Evolutionary conservation across 2,797 vertebrate genomes (phyloP).

Genomic region (Ispidina lecontei): DNA sequence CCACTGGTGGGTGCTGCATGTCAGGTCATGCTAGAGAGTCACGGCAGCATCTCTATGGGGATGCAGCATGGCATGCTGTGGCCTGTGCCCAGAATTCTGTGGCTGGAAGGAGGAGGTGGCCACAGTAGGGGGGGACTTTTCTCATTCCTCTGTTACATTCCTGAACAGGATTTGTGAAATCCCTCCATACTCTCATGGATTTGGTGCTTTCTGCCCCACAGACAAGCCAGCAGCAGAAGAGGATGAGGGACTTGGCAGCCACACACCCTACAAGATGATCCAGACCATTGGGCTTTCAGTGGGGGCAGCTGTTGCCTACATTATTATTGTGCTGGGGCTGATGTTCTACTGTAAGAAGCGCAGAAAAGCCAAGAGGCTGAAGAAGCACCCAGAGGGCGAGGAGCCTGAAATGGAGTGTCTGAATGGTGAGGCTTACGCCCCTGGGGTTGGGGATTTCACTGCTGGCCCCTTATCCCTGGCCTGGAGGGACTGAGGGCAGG

Average conservation of each 20-base stretch:
- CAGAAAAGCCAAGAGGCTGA: constrained; percentile 89
- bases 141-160: not conserved
- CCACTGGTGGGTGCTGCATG: not conserved
- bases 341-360: constrained; percentile 99
- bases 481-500: not conserved
- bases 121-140: not conserved
- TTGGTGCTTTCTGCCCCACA: constrained; percentile 61
- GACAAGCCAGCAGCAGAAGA: constrained; percentile 83
- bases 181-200: fast-evolving
- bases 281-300: constrained; percentile 97
- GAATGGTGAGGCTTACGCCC: constrained; percentile 82
- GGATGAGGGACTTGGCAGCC: constrained; percentile 71
- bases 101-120: not conserved
- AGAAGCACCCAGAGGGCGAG: constrained; percentile 90
- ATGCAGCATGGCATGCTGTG: not conserved
- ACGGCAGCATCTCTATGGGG: not conserved
- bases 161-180: not conserved
- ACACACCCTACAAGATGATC: constrained; percentile 98
- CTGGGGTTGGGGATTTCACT: not conserved
- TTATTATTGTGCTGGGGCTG: constrained; percentile 95
- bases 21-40: not conserved
- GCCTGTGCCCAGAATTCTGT: fast-evolving
- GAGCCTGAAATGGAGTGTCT: constrained; percentile 98
- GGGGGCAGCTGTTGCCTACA: constrained; percentile 95
- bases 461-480: not conserved